Evolutionary conservation across 2,113 vertebrate genomes (phyloP).

Genomic region (Mustela lutreola): DNA sequence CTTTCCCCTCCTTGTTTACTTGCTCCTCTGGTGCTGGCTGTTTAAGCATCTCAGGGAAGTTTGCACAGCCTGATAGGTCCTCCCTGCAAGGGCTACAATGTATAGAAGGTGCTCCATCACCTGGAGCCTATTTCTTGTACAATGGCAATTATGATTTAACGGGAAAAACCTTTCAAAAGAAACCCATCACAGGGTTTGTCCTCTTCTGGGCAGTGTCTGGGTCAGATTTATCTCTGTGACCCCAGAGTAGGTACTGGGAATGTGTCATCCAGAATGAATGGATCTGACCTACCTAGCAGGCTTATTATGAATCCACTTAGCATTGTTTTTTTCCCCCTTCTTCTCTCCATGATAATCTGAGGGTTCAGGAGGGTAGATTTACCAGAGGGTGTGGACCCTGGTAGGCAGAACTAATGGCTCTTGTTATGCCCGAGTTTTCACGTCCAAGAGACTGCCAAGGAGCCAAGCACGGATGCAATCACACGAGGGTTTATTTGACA

Average conservation of each 20-base stretch:
- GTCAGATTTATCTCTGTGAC: neutral
- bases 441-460: no score
- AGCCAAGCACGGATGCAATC: no score
- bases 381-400: neutral
- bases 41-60: neutral
- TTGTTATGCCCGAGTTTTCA: neutral
- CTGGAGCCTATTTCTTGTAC: neutral
- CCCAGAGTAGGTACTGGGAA: neutral
- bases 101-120: neutral
- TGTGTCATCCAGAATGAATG: neutral
- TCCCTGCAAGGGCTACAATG: neutral
- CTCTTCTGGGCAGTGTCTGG: neutral
- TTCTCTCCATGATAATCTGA: neutral
- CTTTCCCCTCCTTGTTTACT: neutral
- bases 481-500: no score
- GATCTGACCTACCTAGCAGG: neutral
- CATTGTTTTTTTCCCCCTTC: neutral
- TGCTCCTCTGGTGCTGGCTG: neutral
- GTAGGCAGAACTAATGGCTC: neutral
- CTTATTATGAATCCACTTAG: neutral
- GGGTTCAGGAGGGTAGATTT: neutral
- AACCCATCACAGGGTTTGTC: neutral
- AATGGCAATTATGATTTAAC: neutral
- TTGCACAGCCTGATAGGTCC: neutral
- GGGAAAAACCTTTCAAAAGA: constrained; percentile 16